These are phyloP conservation scores for Calephelis nemesis DNA, from an alignment of 1,140 invertebrate genomes.

Conservation along the genomic window DNA sequence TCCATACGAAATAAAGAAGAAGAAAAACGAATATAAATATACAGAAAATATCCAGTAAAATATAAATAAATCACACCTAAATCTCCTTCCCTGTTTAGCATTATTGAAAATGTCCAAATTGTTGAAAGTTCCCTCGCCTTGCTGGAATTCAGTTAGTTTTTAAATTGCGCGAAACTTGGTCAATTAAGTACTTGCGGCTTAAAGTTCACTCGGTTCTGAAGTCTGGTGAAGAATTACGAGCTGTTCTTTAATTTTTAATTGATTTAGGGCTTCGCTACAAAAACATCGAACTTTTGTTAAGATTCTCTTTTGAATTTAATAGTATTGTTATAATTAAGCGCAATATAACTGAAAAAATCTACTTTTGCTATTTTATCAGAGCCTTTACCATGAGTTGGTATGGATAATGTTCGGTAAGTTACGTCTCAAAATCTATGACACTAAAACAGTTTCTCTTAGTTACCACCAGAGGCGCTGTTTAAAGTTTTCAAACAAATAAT, in stretches of 20 bases:
- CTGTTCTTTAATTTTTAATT: constrained; percentile 30
- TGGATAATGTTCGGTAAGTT: too few relatives aligned
- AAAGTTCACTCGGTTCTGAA: constrained; percentile 47
- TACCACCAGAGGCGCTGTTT: too few relatives aligned
- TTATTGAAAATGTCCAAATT: constrained; percentile 30
- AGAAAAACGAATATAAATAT: too few relatives aligned
- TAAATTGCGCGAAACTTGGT: constrained; percentile 61
- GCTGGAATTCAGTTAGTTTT: constrained; percentile 52
- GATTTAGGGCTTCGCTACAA: constrained; percentile 13
- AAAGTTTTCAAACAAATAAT: too few relatives aligned
- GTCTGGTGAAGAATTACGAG: constrained; percentile 26
- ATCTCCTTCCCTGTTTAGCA: constrained; percentile 4
- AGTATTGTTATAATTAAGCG: too few relatives aligned
- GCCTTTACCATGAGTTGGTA: too few relatives aligned
- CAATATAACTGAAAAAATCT: too few relatives aligned
- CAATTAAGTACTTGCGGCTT: constrained; percentile 56
- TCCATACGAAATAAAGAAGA: too few relatives aligned
- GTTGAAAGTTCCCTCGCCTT: constrained; percentile 35
- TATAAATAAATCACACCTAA: not conserved
- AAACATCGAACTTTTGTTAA: constrained; percentile 5
- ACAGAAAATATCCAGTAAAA: too few relatives aligned
- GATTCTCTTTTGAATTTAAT: not conserved
- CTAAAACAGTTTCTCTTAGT: too few relatives aligned
- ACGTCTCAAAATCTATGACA: too few relatives aligned
- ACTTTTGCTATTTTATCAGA: too few relatives aligned